These are phyloP conservation scores for Brachionus plicatilis DNA, from an alignment of 1,140 invertebrate species.

Conservation along the genomic window DNA sequence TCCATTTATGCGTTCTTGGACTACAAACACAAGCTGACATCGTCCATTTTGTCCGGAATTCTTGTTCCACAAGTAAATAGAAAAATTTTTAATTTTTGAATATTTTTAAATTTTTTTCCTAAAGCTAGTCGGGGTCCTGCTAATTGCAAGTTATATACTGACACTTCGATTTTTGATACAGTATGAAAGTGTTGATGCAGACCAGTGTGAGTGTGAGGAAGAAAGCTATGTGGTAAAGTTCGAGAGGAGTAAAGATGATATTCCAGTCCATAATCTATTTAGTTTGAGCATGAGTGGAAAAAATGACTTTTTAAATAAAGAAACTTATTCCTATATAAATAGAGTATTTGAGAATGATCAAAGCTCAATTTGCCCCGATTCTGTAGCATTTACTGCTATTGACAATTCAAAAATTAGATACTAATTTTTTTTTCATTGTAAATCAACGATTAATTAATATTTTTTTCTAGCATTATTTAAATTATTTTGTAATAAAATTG, in stretches of 20 bases:
- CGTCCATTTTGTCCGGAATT: background rate
- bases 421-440: background rate
- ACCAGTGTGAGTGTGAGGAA: background rate
- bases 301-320: background rate
- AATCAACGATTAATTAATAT: background rate
- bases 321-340: background rate
- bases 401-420: background rate
- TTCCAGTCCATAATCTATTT: background rate
- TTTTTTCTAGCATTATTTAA: background rate
- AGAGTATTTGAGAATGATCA: background rate
- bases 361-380: background rate
- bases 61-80: background rate
- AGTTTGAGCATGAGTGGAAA: background rate
- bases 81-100: background rate
- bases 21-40: conserved; percentile 26
- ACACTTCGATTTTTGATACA: conserved; percentile 1
- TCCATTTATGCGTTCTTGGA: conserved; percentile 34
- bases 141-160: conserved; percentile 24
- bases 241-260: background rate
- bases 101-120: background rate
- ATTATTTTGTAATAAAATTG: background rate
- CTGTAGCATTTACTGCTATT: background rate
- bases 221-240: background rate
- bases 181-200: background rate
- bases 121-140: conserved; percentile 10